Conservation (phyloP, 2,888 invertebrate genomes). For the Cheiracanthium punctorium region DNA sequence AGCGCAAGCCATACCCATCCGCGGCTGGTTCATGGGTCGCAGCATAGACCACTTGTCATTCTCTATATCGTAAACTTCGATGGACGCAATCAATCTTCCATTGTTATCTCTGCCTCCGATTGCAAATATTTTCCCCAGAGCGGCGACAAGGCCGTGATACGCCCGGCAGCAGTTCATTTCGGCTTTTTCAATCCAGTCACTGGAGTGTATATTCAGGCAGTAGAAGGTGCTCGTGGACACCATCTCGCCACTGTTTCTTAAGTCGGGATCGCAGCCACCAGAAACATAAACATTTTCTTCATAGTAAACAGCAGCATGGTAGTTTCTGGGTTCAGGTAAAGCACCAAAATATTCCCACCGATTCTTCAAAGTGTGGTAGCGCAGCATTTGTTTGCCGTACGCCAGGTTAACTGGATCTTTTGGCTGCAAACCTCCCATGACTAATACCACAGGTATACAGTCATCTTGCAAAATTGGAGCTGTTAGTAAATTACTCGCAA, state of each 20-base stretch:
- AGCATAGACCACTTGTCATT: conserved; percentile 43
- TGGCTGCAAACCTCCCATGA: conserved; percentile 58
- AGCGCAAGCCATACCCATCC: conserved; percentile 58
- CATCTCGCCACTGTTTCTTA: conserved; percentile 55
- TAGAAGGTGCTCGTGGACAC: conserved; percentile 48
- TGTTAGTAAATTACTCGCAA: conserved; percentile 30
- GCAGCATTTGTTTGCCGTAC: conserved; percentile 46
- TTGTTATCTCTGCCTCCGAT: conserved; percentile 60
- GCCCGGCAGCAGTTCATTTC: conserved; percentile 52
- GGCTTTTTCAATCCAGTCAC: conserved; percentile 52
- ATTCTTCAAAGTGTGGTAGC: conserved; percentile 54
- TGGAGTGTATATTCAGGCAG: conserved; percentile 45
- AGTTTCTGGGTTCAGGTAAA: conserved; percentile 61
- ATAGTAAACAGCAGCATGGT: conserved; percentile 63
- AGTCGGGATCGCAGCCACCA: conserved; percentile 66
- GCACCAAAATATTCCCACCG: conserved; percentile 59
- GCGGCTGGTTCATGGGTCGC: conserved; percentile 35
- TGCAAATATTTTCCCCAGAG: conserved; percentile 34
- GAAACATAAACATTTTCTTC: conserved; percentile 54
- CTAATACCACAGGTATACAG: conserved; percentile 49
- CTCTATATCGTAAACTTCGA: conserved; percentile 53
- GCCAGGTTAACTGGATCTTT: conserved; percentile 54
- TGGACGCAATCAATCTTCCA: conserved; percentile 57
- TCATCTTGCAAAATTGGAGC: conserved; percentile 47
- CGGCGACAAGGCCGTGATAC: conserved; percentile 38